A percentile compares a stretch with the other conserved stretches of the same genome.
Evolutionary conservation across 2,888 invertebrate genomes (phyloP).

Genomic region (Drosophila subquinaria): DNA sequence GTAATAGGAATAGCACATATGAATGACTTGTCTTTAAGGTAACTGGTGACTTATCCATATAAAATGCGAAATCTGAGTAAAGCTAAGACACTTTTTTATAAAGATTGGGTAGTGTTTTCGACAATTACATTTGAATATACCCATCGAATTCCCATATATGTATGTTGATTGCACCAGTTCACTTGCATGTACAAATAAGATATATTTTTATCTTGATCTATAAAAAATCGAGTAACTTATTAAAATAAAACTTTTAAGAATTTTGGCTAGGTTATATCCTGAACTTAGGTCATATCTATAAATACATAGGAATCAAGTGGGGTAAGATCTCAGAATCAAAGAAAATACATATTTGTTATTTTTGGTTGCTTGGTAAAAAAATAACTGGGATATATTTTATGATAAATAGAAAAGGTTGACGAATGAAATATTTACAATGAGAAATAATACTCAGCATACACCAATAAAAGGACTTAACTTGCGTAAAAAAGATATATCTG

Average conservation of each 20-base stretch:
- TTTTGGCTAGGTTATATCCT: slow-evolving; percentile 24
- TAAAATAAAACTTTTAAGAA: slow-evolving; percentile 9
- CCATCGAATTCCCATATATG: no score
- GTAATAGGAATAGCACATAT: slow-evolving; percentile 43
- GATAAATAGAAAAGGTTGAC: background rate
- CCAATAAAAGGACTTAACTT: background rate
- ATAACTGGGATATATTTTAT: background rate
- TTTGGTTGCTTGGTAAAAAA: slow-evolving; percentile 14
- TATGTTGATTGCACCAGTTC: slow-evolving; percentile 8
- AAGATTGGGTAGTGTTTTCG: no score
- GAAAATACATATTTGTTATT: slow-evolving; percentile 8
- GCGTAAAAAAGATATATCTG: slow-evolving; percentile 3
- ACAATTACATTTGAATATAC: no score
- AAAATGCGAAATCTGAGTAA: background rate
- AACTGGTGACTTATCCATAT: slow-evolving; percentile 17
- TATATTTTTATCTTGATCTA: background rate
- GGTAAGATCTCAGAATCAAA: slow-evolving; percentile 12
- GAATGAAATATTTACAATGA: slow-evolving; percentile 19
- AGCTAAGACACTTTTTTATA: background rate
- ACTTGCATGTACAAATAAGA: slow-evolving; percentile 8
- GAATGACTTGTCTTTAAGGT: slow-evolving; percentile 36
- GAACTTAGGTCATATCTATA: slow-evolving; percentile 9
- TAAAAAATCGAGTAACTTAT: slow-evolving; percentile 1
- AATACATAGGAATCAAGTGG: slow-evolving; percentile 20
- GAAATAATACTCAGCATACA: slow-evolving; percentile 17